Evolutionary conservation across 1,140 invertebrate species (phyloP), one percentile per base, ranked within the genome.

Genomic region (Oscheius sp.): DNA sequence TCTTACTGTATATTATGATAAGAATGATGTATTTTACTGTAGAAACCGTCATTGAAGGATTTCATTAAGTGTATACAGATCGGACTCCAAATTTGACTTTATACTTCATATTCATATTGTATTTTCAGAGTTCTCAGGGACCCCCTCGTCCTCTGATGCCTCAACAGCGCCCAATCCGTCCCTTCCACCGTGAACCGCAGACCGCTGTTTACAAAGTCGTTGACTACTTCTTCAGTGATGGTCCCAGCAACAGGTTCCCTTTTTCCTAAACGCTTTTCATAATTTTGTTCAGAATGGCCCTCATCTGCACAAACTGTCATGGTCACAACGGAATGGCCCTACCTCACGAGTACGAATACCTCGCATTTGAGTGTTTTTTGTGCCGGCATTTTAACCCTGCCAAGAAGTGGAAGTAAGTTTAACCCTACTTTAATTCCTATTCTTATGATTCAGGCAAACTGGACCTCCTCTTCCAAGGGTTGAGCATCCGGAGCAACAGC

Each of bases 251-350:
- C 87, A 89, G 94, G 75, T 96, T 91, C 86, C 95, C 18, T 15
- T 66, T 46, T 15, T 62, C 15, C 58, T 52, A n/a, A n/a, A n/a
- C 29, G n/a, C 18, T 55, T 66, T 1, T 15, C 31, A 63, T 32
- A 32, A 46, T 64, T 49, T 35, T 36, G 1, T 64, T 10, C 58
- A 74, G 72, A 62, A 46, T 73, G 18, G 72, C 94, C 46, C 88
- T 98, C 61, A 94, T 98, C 82, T 99, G 95, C 86, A 88, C 88
- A 34, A 88, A 91, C 72, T 99, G 95, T 85, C 89, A 89, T 69
- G 90, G 90, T 23, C 95, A 98, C 84, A 98, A 98, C 87, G 95
- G 95, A 76, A 96, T 98, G 93, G 92, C 94, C 20, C 88, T 95
- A 4, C 90, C 91, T 82, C 94, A 97, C 85, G 95, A 98, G 83